Base-by-base conservation (phyloP, 2,113 vertebrate genomes). In the Sterrhoptilus dennistouni region DNA sequence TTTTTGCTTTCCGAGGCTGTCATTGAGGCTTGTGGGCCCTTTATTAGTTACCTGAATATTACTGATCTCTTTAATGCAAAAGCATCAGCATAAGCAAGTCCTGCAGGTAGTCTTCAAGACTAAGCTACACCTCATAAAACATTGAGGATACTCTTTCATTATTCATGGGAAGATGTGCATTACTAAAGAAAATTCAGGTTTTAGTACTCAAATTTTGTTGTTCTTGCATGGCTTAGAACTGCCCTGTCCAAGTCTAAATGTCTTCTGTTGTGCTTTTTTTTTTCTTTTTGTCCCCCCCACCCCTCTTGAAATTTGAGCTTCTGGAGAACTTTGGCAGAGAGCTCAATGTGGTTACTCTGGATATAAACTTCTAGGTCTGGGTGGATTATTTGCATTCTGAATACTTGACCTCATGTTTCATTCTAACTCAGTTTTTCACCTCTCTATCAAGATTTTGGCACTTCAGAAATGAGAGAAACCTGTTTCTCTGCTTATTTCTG, bases 301-400 rank as follows among this genome's bases (percentile, higher is more conserved):
- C 7, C 3, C 25, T 4, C 40, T 54, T 5, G 54, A 88, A 96
- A 96, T 57, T 29, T 65, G 78, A 96, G 78, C 70, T 95, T 80
- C 27, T 33, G 2, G 28, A 90, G 54, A 92, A 54, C 59, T 95
- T 80, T 90, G 71, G 74, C 84, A 54, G 29, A 38, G 9, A 72
- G n/a, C 65, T 87, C 66, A 31, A 0, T 50, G 70, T 77, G 66
- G 89, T 93, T 87, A 68, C 54, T 74, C 75, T 82, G 84, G 38
- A n/a, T 75, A 83, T 66, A 56, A 76, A 80, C 59, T 77, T 40
- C 10, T 68, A 89, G 64, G 75, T 63, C 71, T 92, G 82, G 33
- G 40, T 81, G 78, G 83, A 93, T 95, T 96, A 94, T 93, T 90
- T 95, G 52, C 76, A 54, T 96, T 87, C 80, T 94, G 71, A 95